phyloP scores from a whole-genome alignment of 2,888 invertebrate species.

The Plusia festucae region DNA sequence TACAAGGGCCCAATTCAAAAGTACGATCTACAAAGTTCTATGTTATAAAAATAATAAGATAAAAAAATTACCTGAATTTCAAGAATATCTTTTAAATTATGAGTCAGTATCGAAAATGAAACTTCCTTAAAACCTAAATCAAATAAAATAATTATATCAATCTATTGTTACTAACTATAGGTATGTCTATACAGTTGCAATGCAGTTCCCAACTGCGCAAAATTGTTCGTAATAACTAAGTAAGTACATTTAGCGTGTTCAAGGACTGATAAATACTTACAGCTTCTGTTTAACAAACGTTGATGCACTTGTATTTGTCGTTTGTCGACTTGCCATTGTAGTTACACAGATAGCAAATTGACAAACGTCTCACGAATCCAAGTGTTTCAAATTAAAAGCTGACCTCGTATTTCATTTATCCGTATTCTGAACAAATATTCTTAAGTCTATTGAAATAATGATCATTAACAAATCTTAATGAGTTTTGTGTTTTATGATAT shows the following conservation, averaged over 20 bases:
- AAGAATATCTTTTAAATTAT: too few species aligned
- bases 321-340: constrained; percentile 8
- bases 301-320: constrained; percentile 12
- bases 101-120: too few species aligned
- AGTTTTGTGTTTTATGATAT: background rate
- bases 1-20: background rate
- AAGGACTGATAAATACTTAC: constrained; percentile 37
- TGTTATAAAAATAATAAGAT: too few species aligned
- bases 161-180: too few species aligned
- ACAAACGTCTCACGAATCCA: background rate
- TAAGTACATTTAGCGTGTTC: constrained; percentile 20
- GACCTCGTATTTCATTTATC: constrained; percentile 5
- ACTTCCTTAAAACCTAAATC: too few species aligned
- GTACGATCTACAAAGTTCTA: background rate
- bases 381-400: constrained; percentile 9
- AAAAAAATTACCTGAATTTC: too few species aligned
- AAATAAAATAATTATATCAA: too few species aligned
- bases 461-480: background rate
- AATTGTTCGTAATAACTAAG: constrained; percentile 18
- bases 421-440: constrained; percentile 7
- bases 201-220: constrained; percentile 35
- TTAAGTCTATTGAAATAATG: background rate
- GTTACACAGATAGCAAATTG: constrained; percentile 8
- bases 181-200: background rate
- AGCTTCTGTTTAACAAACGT: constrained; percentile 10